Base-by-base conservation (phyloP, 2,113 vertebrate species). In the Myiozetetes cayanensis region DNA sequence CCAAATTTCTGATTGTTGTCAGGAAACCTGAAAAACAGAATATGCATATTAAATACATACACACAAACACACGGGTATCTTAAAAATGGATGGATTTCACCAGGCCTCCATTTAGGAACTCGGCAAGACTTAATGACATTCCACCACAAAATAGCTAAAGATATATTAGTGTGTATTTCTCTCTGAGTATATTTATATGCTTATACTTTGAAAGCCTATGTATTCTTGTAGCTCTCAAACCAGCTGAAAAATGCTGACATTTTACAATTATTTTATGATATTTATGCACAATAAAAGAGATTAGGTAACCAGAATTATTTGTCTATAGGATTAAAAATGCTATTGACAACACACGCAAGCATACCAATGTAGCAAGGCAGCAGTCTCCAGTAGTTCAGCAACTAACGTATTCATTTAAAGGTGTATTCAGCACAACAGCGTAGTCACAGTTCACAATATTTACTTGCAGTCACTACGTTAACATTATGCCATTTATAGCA, bases 341-440 rank as follows among this genome's bases (percentile, higher is more conserved):
- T 55, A 10, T 2, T 61, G 39, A 27, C 19, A 82, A 35, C 16
- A 33, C 49, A 30, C 0, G 0, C 39, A 63, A 87, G 47, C 5
- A 3, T 14, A 73, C 3, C 7, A 39, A 14, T n/a, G 35, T 33
- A 93, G 37, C 0, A 1, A 14, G 23, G 8, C 24, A 84, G 39
- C 63, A 63, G 21, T 19, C 43, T 17, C 52, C 63, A 15, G 14
- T 27, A 65, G 44, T 31, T 78, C 18, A 74, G 6, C 47, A 35
- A 43, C 0, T 0, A 75, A 41, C 2, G 0, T 9, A 47, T 33
- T 67, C 11, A 55, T 62, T 76, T 50, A 77, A 73, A 68, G 24
- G 35, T 73, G 25, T 72, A 37, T 43, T 91, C 67, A 53, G 39
- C 47, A 93, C 37, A 86, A 18, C 4, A 37, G 10, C 0, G 2